Evolutionary conservation across 2,888 invertebrate species (phyloP), one percentile per base, ranked within the genome.

Genomic region (Epinotia brunnichana): DNA sequence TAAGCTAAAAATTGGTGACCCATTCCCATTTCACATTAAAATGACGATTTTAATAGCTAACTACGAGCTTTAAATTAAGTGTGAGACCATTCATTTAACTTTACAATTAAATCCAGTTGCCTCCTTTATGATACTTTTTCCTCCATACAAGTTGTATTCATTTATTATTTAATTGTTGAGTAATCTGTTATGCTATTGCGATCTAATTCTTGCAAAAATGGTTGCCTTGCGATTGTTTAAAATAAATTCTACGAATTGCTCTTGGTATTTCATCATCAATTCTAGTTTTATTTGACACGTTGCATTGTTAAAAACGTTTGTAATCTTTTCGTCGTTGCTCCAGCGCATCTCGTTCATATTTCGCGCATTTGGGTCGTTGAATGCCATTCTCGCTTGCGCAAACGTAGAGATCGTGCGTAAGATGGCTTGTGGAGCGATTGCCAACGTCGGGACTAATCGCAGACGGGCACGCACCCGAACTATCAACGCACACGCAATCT

Each of bases 361-460:
- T 66, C 21, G 54, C 56, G 62, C 44, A 24, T 44, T 62, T 54
- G 61, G 59, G 57, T 70, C 70, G 64, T 70, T 51, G 70, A 41
- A 64, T 70, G 70, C 63, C 59, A 59, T 64, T 59, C 51, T 51
- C 59, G 35, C 41, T 70, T 70, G 64, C 70, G 70, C 70, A 70
- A 70, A 63, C 70, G 57, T 39, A 39, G 56, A 70, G 63, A 64
- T 59, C 51, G 51, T 57, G 59, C 35, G 39, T 29, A 39, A 64
- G 63, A 64, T 24, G 48, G 39, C 56, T 51, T 51, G 39, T 44
- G 11, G 13, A 63, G 29, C 17, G 24, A 64, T 41, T 51, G 57
- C 64, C 51, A 39, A 15, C 59, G 51, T 51, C 41, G 59, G 59
- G 53, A 53, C 64, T 64, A 64, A 66, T 64, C 59, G 57, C 59